Conservation (phyloP, 2,888 invertebrate genomes). For the Conchocele bisecta region DNA sequence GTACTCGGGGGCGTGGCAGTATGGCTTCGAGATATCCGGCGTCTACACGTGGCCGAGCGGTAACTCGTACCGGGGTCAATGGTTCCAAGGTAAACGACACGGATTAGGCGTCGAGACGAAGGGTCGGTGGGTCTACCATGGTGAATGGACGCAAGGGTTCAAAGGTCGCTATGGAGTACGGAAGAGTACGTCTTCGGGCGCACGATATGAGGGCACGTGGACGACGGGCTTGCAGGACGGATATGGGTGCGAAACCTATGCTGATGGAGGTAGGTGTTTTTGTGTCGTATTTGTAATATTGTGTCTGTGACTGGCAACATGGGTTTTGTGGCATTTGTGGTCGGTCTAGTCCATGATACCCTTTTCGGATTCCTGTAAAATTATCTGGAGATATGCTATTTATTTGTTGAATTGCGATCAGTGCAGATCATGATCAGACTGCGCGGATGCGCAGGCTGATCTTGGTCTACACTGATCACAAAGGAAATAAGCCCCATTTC, state of each 20-base stretch:
- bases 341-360: no score
- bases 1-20: conserved; percentile 99
- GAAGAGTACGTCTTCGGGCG: conserved; percentile 95
- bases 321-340: no score
- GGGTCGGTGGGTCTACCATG: conserved; percentile 98
- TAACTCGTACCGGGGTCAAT: conserved; percentile 98
- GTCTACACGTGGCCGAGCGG: conserved; percentile 91
- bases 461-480: no score
- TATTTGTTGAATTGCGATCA: no score
- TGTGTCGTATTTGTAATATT: no score
- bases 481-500: no score
- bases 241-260: conserved; percentile 99
- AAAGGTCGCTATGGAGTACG: conserved; percentile 99
- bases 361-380: no score
- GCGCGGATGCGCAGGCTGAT: no score
- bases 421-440: no score
- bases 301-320: no score
- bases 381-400: no score
- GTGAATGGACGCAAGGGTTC: conserved; percentile 99
- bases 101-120: conserved; percentile 98
- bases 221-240: conserved; percentile 99
- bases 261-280: conserved; percentile 94
- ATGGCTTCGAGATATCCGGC: conserved; percentile 99
- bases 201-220: conserved; percentile 87
- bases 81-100: conserved; percentile 99